Evolutionary conservation across 1,140 invertebrate species (phyloP), one percentile per base, ranked within the genome.

Genomic region (Pantala flavescens): DNA sequence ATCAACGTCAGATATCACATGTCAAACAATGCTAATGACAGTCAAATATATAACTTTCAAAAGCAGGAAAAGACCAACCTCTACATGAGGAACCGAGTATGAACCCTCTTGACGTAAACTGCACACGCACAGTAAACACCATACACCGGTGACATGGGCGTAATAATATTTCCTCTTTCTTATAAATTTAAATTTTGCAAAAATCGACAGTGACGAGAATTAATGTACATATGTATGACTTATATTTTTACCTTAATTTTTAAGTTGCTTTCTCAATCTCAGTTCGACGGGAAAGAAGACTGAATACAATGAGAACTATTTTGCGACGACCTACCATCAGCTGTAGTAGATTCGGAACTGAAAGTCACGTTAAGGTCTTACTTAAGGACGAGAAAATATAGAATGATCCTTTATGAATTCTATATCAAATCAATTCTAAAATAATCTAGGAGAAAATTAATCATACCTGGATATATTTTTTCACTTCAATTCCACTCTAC

Each of bases 91-190:
- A 75, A 23, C 28, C 23, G 43, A 74, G 36, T 75, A 75, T 71
- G 74, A 77, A 75, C 55, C 74, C 23, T 42, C 74, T 77, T 77
- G 76, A 77, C 76, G 76, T 77, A 77, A 75, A 63, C 43, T 75
- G 71, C 63, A 49, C 71, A 76, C 63, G 71, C 76, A 77, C 76
- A 75, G 76, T 77, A 77, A 77, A 77, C 76, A 77, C 76, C 43
- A 73, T 74, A 73, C 55, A 75, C 74, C 76, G 76, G 76, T 77
- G 73, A 70, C 72, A 75, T 73, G 63, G 75, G 75, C 75, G 75
- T 71, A 76, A 23, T 70, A 71, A 76, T 76, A 76, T 72, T 72
- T 73, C 23, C 1, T 21, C 49, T 14, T 14, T 16, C 14, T 21
- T 63, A 63, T 21, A 63, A 16, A 16, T 19, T 63, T 63, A 63